Evolutionary conservation across 64 coral and sea anemone species (phyloP).

Genomic region (Montipora sp.): DNA sequence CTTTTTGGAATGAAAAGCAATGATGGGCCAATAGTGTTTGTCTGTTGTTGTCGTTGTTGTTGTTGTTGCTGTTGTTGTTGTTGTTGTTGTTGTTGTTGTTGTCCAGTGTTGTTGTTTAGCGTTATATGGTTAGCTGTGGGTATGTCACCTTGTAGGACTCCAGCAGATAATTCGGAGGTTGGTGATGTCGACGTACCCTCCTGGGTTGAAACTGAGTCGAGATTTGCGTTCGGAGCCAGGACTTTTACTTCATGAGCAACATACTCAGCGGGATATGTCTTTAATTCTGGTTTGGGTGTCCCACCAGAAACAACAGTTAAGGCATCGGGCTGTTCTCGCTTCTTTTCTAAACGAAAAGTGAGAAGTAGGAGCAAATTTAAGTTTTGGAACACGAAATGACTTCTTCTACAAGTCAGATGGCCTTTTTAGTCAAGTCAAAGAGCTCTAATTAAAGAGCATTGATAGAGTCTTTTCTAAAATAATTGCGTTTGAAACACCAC

Average conservation of each 20-base stretch:
- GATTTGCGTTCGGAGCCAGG: background rate
- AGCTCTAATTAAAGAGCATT: too few species aligned
- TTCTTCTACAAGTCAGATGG: too few species aligned
- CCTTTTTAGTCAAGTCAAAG: too few species aligned
- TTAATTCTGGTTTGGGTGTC: background rate
- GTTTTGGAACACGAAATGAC: background rate
- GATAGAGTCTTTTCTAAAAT: too few species aligned
- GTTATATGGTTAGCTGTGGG: background rate
- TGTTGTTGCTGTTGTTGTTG: too few species aligned
- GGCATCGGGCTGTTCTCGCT: background rate
- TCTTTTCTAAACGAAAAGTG: slow-evolving; percentile 7
- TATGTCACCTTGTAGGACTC: background rate
- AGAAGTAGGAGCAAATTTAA: background rate
- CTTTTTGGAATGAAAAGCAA: slow-evolving; percentile 23
- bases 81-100: too few species aligned
- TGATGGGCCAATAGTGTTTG: slow-evolving; percentile 9
- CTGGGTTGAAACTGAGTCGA: background rate
- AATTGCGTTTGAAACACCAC: too few species aligned
- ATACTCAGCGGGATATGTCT: slow-evolving; percentile 3
- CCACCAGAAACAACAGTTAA: background rate
- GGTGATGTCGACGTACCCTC: background rate
- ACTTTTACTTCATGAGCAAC: slow-evolving; percentile 20
- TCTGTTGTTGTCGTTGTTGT: background rate
- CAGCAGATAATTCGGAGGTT: background rate
- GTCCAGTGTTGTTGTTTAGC: background rate